Conservation (phyloP, 2,113 vertebrate species). For the Anarrhichthys ocellatus region DNA sequence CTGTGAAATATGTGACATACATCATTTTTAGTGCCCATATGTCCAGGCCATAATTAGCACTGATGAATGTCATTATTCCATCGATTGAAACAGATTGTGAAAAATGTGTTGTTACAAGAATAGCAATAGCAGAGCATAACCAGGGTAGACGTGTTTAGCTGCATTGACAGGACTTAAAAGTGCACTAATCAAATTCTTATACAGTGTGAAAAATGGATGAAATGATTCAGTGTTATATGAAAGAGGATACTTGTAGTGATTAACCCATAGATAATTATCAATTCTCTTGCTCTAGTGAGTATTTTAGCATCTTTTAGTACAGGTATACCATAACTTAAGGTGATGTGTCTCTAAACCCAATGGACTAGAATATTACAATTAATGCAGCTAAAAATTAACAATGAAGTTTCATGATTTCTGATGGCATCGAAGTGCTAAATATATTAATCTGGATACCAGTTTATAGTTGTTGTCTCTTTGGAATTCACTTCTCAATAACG, state of each 20-base stretch:
- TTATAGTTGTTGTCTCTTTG: not conserved
- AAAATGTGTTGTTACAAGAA: not conserved
- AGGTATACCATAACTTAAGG: not conserved
- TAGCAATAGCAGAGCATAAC: not conserved
- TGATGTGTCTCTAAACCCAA: not conserved
- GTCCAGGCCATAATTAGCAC: slow-evolving; percentile 8
- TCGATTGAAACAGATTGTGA: not conserved
- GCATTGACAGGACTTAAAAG: not conserved
- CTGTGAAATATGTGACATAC: slow-evolving; percentile 1
- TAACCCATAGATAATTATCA: not conserved
- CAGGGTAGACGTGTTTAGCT: too few relatives aligned
- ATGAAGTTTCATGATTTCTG: not conserved
- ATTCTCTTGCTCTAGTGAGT: not conserved
- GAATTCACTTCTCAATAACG: not conserved
- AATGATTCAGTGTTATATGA: not conserved
- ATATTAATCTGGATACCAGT: not conserved
- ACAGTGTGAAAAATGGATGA: not conserved
- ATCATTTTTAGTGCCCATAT: slow-evolving; percentile 26
- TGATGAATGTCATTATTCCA: slow-evolving; percentile 6
- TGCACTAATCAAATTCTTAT: not conserved
- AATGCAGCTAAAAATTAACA: not conserved
- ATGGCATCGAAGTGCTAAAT: not conserved
- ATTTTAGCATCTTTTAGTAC: not conserved
- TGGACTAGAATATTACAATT: not conserved
- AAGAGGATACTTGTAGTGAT: not conserved